Evolutionary conservation across 2,113 vertebrate genomes (phyloP).

Genomic region (Laticauda laticaudata): DNA sequence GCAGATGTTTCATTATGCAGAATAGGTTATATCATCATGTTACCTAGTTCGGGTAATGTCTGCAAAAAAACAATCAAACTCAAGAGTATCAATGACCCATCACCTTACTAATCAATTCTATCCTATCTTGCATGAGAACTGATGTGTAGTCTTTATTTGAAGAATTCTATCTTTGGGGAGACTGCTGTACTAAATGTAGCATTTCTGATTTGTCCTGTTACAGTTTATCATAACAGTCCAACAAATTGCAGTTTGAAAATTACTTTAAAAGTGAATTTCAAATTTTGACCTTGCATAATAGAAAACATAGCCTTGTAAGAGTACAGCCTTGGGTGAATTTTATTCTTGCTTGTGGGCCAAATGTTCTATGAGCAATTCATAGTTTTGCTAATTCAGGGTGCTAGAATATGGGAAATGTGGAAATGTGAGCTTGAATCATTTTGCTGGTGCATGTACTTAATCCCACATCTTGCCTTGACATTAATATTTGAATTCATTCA

Average conservation of each 20-base stretch:
- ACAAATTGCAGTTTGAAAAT: neutral
- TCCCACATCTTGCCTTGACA: neutral
- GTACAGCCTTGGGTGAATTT: neutral
- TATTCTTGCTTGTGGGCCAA: neutral
- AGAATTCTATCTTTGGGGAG: neutral
- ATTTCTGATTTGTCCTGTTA: neutral
- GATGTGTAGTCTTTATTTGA: neutral
- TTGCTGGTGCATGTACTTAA: neutral
- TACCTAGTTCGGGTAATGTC: neutral
- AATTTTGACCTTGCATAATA: neutral
- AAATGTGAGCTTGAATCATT: neutral
- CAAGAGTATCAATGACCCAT: neutral
- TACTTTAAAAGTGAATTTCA: neutral
- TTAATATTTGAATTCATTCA: neutral
- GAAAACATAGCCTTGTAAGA: neutral
- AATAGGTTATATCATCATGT: neutral
- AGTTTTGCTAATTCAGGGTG: neutral
- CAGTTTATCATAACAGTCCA: neutral
- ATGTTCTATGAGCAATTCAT: neutral
- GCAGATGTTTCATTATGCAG: neutral
- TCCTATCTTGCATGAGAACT: neutral
- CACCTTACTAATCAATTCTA: neutral
- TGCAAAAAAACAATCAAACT: neutral
- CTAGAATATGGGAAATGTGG: neutral
- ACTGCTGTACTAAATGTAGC: neutral